Percentiles rank a stretch among this genome's conserved stretches.
phyloP scores from a whole-genome alignment of 2,888 invertebrate species.

The Seira musarum region DNA sequence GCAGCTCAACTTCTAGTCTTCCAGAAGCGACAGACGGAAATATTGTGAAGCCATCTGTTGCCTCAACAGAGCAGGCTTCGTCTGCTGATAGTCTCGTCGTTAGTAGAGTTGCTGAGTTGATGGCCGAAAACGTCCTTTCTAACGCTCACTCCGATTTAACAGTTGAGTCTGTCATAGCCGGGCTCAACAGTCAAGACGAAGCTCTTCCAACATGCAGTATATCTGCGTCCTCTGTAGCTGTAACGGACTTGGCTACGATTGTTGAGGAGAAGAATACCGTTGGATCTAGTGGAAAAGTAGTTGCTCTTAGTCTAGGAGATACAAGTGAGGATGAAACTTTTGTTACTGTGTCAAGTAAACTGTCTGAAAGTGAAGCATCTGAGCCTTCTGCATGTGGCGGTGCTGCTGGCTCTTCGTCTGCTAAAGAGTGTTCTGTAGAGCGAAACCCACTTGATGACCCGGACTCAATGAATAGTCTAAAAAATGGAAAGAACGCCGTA shows the following conservation, averaged over 20 bases:
- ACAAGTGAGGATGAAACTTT: conserved; percentile 68
- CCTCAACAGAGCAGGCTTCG: conserved; percentile 95
- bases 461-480: conserved; percentile 68
- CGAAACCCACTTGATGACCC: conserved; percentile 64
- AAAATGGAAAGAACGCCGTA: conserved; percentile 69
- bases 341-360: conserved; percentile 49
- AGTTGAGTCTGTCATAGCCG: conserved; percentile 62
- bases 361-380: conserved; percentile 40
- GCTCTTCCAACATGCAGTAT: conserved; percentile 61
- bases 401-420: conserved; percentile 32
- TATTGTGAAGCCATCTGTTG: conserved; percentile 80
- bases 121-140: conserved; percentile 69
- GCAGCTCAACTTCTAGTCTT: conserved; percentile 95
- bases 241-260: conserved; percentile 86
- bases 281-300: conserved; percentile 52
- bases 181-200: conserved; percentile 61
- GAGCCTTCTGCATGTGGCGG: conserved; percentile 45
- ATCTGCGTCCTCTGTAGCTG: conserved; percentile 72
- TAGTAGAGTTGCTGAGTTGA: conserved; percentile 73
- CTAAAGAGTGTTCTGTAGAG: conserved; percentile 35
- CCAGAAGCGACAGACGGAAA: conserved; percentile 87
- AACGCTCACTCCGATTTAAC: conserved; percentile 68
- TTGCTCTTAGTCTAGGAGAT: conserved; percentile 61
- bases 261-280: conserved; percentile 77
- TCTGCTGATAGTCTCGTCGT: conserved; percentile 94